Percentiles rank a stretch among this genome's conserved stretches.
Conservation (phyloP, 2,888 invertebrate species). For the Drosophila mayaguana region DNA sequence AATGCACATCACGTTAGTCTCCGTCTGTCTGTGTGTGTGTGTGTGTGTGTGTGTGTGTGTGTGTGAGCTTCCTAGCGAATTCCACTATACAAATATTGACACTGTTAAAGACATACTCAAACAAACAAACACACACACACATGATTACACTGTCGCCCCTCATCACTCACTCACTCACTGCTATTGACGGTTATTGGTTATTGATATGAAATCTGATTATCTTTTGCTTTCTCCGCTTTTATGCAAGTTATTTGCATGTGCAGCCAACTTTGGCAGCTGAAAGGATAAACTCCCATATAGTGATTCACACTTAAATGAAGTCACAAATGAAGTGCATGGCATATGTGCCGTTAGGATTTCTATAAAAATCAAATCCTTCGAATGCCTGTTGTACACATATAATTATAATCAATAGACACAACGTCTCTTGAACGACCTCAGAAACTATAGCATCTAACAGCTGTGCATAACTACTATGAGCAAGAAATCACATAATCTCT, state of each 20-base stretch:
- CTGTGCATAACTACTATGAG: neutral
- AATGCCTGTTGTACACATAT: neutral
- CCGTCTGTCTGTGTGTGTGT: neutral
- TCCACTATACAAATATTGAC: conserved; percentile 19
- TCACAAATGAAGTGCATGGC: neutral
- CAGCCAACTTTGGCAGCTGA: conserved; percentile 42
- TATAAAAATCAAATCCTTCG: neutral
- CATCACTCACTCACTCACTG: conserved; percentile 33
- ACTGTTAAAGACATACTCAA: conserved; percentile 1
- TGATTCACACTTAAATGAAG: neutral
- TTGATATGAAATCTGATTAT: conserved; percentile 71
- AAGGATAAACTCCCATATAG: conserved; percentile 5
- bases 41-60: conserved; percentile 15
- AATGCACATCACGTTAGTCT: conserved; percentile 40
- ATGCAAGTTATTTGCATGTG: conserved; percentile 44
- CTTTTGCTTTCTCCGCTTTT: conserved; percentile 32
- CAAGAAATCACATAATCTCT: neutral
- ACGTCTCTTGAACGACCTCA: neutral
- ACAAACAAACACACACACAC: conserved; percentile 1
- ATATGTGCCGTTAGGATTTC: neutral
- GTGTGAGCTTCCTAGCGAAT: conserved; percentile 28
- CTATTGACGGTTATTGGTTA: conserved; percentile 64
- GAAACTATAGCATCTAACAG: neutral
- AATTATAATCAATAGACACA: neutral
- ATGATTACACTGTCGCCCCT: conserved; percentile 14